A percentile compares a stretch with the other conserved stretches of the same genome.
Conservation (phyloP, 2,888 invertebrate genomes). For the Xestia ashworthii region DNA sequence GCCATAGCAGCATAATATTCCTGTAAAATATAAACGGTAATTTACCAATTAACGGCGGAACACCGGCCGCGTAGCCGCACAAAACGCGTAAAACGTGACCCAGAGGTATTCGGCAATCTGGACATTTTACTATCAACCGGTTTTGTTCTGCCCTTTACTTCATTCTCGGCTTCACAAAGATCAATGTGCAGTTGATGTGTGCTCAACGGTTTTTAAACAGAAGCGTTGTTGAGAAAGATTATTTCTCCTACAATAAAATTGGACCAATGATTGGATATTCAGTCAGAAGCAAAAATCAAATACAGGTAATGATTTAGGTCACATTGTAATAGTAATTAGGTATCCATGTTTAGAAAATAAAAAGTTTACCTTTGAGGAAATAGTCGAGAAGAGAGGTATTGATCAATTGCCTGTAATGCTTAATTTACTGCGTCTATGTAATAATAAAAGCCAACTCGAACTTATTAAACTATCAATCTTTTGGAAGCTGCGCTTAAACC, state of each 20-base stretch:
- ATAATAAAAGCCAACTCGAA: neutral
- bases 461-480: conserved; percentile 5
- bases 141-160: conserved; percentile 56
- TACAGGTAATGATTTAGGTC: neutral
- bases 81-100: conserved; percentile 59
- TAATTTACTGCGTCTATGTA: conserved; percentile 1
- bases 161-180: conserved; percentile 30
- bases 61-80: conserved; percentile 42
- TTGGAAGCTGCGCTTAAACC: conserved; percentile 12
- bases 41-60: conserved; percentile 53
- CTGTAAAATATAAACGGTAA: conserved; percentile 45
- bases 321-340: conserved; percentile 5
- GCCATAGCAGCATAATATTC: conserved; percentile 39
- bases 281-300: neutral
- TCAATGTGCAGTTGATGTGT: conserved; percentile 23
- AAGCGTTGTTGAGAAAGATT: neutral
- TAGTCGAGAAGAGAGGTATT: neutral
- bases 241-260: neutral
- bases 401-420: neutral
- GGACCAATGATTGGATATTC: neutral
- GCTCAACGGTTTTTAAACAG: conserved; percentile 9
- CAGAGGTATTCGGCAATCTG: conserved; percentile 60
- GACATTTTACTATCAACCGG: conserved; percentile 60
- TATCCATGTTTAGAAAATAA: conserved; percentile 1
- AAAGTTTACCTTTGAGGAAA: conserved; percentile 9